Evolutionary conservation across 2,797 vertebrate species (phyloP).

Genomic region (Pteronotus mesoamericanus): DNA sequence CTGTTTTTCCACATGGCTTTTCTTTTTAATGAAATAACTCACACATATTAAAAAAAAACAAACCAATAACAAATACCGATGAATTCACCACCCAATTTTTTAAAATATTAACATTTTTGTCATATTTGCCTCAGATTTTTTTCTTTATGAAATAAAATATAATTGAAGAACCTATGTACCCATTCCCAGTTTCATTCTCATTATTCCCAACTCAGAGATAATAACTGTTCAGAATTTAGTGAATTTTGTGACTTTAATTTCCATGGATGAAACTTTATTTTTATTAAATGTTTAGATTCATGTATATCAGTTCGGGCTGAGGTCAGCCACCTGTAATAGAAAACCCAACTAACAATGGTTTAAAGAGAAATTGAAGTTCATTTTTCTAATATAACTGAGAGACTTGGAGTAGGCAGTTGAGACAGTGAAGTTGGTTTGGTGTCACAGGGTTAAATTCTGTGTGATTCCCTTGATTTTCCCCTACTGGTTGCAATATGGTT

Average conservation of each 20-base stretch:
- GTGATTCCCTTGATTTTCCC: not conserved
- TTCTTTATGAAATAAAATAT: conserved; percentile 1
- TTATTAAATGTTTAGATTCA: not conserved
- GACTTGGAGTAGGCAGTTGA: not conserved
- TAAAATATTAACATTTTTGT: conserved; percentile 3
- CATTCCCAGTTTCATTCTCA: not conserved
- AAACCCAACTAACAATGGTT: not conserved
- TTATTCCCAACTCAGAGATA: not conserved
- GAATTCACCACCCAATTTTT: not conserved
- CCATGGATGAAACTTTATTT: not conserved
- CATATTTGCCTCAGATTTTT: not conserved
- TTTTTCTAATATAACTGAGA: not conserved
- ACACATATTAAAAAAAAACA: not conserved
- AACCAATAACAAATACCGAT: not conserved
- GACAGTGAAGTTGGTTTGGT: not conserved
- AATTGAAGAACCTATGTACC: not conserved
- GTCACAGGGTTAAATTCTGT: not conserved
- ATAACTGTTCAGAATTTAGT: not conserved
- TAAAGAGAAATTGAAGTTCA: not conserved
- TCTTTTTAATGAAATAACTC: not conserved
- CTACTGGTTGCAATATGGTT: not conserved
- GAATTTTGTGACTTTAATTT: not conserved
- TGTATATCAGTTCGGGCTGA: not conserved
- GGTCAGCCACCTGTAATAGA: not conserved
- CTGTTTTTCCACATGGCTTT: not conserved